Evolutionary conservation across 2,113 vertebrate genomes (phyloP).

Genomic region (Rhinopithecus roxellana): DNA sequence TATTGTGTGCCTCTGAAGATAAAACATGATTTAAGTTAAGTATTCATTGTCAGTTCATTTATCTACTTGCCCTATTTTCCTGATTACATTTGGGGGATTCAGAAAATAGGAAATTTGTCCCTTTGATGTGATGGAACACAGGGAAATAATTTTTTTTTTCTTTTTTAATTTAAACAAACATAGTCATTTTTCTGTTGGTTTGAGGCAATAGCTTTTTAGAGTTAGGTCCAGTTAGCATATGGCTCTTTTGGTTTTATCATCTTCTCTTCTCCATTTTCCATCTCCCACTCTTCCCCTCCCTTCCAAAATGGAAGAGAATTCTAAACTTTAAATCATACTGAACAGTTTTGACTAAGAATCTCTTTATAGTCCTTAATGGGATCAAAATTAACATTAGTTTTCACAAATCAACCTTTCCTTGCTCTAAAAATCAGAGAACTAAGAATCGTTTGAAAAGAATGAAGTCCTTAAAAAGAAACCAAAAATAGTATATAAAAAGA

Average conservation of each 20-base stretch:
- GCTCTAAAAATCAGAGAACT: neutral
- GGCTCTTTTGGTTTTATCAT: neutral
- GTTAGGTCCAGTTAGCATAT: constrained; percentile 4
- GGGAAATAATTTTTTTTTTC: neutral
- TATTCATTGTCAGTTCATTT: neutral
- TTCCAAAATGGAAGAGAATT: neutral
- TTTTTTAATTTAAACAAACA: neutral
- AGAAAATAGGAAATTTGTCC: constrained; percentile 4
- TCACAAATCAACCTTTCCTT: constrained; percentile 14
- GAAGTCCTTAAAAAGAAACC: neutral
- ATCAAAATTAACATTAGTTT: constrained; percentile 44
- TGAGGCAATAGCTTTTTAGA: neutral
- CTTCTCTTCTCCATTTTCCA: neutral
- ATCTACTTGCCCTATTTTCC: neutral
- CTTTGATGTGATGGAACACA: neutral
- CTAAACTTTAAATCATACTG: neutral
- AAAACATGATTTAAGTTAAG: neutral
- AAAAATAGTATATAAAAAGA: neutral
- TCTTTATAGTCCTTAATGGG: neutral
- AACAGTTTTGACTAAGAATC: constrained; percentile 28
- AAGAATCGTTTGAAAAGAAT: constrained; percentile 7
- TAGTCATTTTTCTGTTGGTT: neutral
- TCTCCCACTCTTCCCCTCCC: neutral
- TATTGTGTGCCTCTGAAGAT: neutral
- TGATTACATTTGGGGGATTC: constrained; percentile 6